Conservation (phyloP, 2,113 vertebrate species). For the Psilopogon haemacephalus region DNA sequence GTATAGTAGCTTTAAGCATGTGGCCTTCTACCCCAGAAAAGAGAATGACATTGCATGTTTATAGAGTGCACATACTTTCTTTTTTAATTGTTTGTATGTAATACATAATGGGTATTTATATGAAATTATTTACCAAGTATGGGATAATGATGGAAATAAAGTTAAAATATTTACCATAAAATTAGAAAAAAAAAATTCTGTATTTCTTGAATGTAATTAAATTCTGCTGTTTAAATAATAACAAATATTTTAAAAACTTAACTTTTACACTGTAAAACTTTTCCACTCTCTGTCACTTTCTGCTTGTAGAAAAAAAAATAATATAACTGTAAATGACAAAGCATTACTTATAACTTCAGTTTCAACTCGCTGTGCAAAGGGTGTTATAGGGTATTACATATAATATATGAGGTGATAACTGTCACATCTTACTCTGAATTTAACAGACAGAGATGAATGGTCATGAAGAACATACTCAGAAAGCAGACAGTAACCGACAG, state of each 20-base stretch:
- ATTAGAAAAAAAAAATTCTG: not conserved
- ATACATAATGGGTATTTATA: not conserved
- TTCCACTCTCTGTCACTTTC: not conserved
- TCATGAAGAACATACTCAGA: not conserved
- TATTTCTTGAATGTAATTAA: not conserved
- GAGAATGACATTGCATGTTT: slow-evolving; percentile 16
- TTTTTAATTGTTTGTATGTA: not conserved
- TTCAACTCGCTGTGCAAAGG: not conserved
- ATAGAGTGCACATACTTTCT: not conserved
- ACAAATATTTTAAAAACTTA: not conserved
- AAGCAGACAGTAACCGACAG: not conserved
- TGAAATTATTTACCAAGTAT: not conserved
- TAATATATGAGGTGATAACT: not conserved
- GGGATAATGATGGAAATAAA: not conserved
- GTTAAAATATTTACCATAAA: not conserved
- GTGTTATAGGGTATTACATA: not conserved
- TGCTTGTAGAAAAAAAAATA: not conserved
- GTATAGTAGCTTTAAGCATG: slow-evolving; percentile 7
- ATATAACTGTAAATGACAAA: not conserved
- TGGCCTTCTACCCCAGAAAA: not conserved
- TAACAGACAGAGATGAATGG: not conserved
- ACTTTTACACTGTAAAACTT: not conserved
- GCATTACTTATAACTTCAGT: not conserved
- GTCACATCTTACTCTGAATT: not conserved
- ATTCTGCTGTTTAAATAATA: not conserved